Evolutionary conservation across 2,888 invertebrate genomes (phyloP), one percentile per base, ranked within the genome.

Genomic region (Idaea biselata): DNA sequence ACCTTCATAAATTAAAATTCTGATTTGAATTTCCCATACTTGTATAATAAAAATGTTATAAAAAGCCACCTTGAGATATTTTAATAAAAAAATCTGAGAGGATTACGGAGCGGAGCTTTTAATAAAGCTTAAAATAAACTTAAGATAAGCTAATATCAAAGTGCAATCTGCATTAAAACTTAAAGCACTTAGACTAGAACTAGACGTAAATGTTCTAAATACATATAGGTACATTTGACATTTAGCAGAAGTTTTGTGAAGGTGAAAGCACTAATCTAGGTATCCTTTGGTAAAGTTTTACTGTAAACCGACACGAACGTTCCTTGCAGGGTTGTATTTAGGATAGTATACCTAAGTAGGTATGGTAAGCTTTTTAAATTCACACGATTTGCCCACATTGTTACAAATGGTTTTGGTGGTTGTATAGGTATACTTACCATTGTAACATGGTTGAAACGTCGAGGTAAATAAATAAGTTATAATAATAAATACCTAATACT

Each of bases 121-220:
- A 60, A 11, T n/a, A 55, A 8, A 55, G 32, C 33, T 54, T 33
- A 56, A 31, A 58, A 61, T 11, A 16, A 25, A 16, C 31, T 16
- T 31, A 5, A 32, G 58, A 32, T 59, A 32, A 66, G 33, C 55
- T 54, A 58, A 60, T 58, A 44, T 55, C 62, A 60, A 60, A 62
- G 44, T 64, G 63, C 64, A 64, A 67, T 67, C 63, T 67, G 60
- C 64, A 63, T 64, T 63, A 63, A 63, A 67, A 64, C 62, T 67
- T 67, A 60, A 7, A 62, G 59, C 64, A 63, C 66, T 66, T 59
- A 56, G 56, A 57, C 17, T 18, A 1, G 14, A 44, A 8, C 14
- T 44, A 44, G 11, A 44, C 44, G 44, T 44, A 14, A 14, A 14
- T 44, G 44, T 44, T 44, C 44, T 44, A 11, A 8, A 44, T 44